Base-by-base conservation (phyloP, 2,888 invertebrate species). In the Sphaeridia pumilis region DNA sequence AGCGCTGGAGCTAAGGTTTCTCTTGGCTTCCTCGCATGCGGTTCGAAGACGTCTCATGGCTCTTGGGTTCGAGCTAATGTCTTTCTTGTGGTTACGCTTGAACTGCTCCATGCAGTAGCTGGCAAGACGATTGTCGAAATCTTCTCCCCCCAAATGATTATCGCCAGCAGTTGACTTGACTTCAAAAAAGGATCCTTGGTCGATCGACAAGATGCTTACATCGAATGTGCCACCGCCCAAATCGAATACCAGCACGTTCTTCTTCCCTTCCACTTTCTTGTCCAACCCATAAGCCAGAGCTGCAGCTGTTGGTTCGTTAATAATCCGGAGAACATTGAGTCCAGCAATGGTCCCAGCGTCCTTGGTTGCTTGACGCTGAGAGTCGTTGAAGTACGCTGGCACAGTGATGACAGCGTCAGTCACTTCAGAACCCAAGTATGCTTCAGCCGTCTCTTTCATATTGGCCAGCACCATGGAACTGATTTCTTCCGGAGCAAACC, bases 301-400 rank as follows among this genome's bases (percentile, higher is more conserved):
- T 17, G 87, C 88, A 1, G 86, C 86, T 2, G 89, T 92, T 10
- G 89, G 90, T 69, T 92, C 89, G 69, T 89, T 88, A 63, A 89
- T 87, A 57, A 92, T 89, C 65, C 90, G 77, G 35, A 90, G 73
- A 2, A 93, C 88, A 70, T 89, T 89, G 24, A 93, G 70, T 1
- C 85, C 89, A 22, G 90, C 83, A 67, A 74, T 84, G 17, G 74
- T 75, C 1, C 90, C 90, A 12, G 89, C 88, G 71, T 92, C 90
- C 67, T 81, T 81, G 2, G n/a, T n/a, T n/a, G n/a, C n/a, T n/a
- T n/a, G n/a, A n/a, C n/a, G n/a, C n/a, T n/a, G n/a, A n/a, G n/a
- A n/a, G n/a, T n/a, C n/a, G n/a, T n/a, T n/a, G n/a, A n/a, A n/a
- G n/a, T n/a, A n/a, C n/a, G n/a, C n/a, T n/a, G n/a, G n/a, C n/a